Percentiles rank a stretch among this genome's conserved stretches.
Conservation (phyloP, 2,888 invertebrate genomes). For the Lasioglossum pauxillum region DNA sequence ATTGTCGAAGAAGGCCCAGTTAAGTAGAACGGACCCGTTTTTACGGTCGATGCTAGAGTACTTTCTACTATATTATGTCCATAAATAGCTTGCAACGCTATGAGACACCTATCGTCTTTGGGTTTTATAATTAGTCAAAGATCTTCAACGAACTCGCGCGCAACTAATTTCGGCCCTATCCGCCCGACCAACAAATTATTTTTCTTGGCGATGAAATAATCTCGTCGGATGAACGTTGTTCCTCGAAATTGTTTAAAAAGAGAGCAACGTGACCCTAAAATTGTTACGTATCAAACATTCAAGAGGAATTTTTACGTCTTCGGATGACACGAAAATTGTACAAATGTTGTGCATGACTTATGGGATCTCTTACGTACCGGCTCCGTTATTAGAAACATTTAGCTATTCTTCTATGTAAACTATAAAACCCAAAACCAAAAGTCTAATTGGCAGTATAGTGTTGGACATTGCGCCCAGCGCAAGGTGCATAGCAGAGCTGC, state of each 20-base stretch:
- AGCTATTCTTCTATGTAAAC: constrained; percentile 56
- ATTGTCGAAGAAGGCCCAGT: not conserved
- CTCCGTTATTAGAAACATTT: constrained; percentile 41
- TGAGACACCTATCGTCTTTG: constrained; percentile 78
- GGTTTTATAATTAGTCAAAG: constrained; percentile 78
- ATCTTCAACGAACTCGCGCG: constrained; percentile 46
- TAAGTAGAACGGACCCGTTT: not conserved
- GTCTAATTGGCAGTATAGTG: constrained; percentile 83
- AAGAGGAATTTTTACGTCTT: constrained; percentile 12
- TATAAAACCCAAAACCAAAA: constrained; percentile 80
- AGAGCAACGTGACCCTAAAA: constrained; percentile 7
- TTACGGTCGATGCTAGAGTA: constrained; percentile 70
- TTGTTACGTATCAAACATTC: constrained; percentile 4
- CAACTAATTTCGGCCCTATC: constrained; percentile 32
- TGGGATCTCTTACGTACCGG: constrained; percentile 25
- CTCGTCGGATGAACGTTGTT: constrained; percentile 18
- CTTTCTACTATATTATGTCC: constrained; percentile 73
- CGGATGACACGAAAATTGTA: constrained; percentile 28
- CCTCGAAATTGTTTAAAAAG: not conserved
- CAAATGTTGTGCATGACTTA: constrained; percentile 39
- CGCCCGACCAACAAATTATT: constrained; percentile 28
- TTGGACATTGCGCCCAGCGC: constrained; percentile 84
- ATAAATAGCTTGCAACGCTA: constrained; percentile 79
- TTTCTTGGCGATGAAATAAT: constrained; percentile 6
- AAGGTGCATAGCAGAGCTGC: constrained; percentile 81